Conservation (phyloP, 2,113 vertebrate genomes). For the Pogonocichla stellata region DNA sequence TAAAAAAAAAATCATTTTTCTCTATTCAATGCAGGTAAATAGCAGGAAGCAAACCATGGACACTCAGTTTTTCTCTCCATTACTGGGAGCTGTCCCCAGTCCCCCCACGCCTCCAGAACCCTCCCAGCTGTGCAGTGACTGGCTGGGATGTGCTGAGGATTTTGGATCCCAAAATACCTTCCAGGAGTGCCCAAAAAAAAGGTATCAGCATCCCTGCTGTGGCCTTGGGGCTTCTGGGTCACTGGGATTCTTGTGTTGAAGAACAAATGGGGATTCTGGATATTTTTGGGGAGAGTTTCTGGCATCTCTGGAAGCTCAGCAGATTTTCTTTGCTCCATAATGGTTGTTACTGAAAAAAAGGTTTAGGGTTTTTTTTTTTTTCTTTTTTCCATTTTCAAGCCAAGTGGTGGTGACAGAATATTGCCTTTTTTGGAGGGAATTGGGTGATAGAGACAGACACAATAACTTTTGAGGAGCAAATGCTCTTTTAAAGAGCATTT, state of each 20-base stretch:
- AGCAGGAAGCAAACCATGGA: slow-evolving; percentile 50
- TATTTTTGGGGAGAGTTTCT: background rate
- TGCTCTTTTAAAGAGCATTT: background rate
- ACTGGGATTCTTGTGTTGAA: rapidly evolving
- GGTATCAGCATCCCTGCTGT: background rate
- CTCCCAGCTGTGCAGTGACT: background rate
- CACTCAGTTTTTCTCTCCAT: slow-evolving; percentile 34
- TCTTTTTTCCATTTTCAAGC: background rate
- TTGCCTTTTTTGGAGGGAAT: background rate
- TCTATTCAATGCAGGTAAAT: background rate
- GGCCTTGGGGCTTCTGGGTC: rapidly evolving
- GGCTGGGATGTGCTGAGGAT: slow-evolving; percentile 2
- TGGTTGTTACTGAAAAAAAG: background rate
- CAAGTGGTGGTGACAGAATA: background rate
- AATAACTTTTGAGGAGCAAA: background rate
- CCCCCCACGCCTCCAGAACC: background rate
- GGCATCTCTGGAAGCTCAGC: background rate
- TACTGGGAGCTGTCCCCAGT: slow-evolving; percentile 10
- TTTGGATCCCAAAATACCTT: background rate
- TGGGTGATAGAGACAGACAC: background rate
- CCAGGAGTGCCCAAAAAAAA: slow-evolving; percentile 12
- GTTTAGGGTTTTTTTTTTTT: background rate
- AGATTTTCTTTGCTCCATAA: background rate
- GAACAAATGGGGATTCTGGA: rapidly evolving
- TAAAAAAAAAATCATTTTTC: background rate